Base-by-base conservation (phyloP, 2,113 vertebrate genomes). In the Coptodon bakossiorum region DNA sequence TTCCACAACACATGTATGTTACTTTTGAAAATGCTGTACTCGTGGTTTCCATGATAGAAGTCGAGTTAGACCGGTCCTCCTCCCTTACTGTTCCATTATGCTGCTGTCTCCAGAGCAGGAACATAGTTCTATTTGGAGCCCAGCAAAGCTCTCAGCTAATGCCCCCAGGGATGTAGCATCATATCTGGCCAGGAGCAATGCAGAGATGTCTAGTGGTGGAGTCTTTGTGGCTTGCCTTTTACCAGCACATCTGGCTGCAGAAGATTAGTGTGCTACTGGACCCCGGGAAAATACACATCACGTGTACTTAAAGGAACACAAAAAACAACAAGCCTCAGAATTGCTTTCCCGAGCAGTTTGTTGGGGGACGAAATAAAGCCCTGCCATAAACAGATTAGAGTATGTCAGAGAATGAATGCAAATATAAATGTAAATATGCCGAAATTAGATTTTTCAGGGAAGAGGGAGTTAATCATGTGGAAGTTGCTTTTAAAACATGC, bases 151-250 rank as follows among this genome's bases (percentile, higher is more conserved):
- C 91, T 93, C 94, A 90, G 94, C 92, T 94, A 95, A 95, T 94
- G 91, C 93, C 94, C 92, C 94, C 84, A 86, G 94, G 93, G 92
- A 94, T 81, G 92, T 88, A 89, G 93, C 95, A 93, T 95, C 95
- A 95, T 95, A 95, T 96, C 95, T 94, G 94, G 92, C 92, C 94
- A 94, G 93, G 90, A 95, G 95, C 93, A 82, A 94, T 94, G 94
- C 94, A 92, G 94, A 94, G 92, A 95, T 92, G 92, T 94, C 91
- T 92, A 95, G 93, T 92, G 92, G 93, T 92, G 83, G 89, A 94
- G 91, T 93, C 94, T 95, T 94, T 95, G 95, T 95, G 92, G 92
- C 90, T 91, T 85, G 90, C 91, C 88, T 95, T 96, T 94, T 94
- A 94, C 94, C 88, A 90, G 90, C 94, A 93, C 94, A 95, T 95